Conservation (phyloP, 2,113 vertebrate species). For the Ancistrus triradiatus region DNA sequence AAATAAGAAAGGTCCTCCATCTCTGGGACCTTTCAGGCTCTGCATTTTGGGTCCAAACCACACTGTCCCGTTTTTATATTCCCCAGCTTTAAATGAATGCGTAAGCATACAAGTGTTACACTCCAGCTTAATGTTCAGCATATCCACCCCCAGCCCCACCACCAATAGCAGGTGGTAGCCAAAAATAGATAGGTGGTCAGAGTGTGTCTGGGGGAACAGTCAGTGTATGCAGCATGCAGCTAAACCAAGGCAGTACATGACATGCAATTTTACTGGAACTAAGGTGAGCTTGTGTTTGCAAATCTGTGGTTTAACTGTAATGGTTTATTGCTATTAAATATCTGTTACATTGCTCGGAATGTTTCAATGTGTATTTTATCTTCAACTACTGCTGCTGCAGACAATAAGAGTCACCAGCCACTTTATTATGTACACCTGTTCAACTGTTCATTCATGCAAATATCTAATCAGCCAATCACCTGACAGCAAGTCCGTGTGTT, state of each 20-base stretch:
- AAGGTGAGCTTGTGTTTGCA: slow-evolving; percentile 49
- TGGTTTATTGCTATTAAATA: not conserved
- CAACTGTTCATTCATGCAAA: no score
- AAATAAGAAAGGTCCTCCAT: no score
- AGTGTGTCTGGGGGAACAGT: slow-evolving; percentile 1
- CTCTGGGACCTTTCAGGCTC: no score
- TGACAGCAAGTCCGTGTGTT: no score
- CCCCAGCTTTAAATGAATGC: not conserved
- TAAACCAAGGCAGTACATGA: slow-evolving; percentile 30
- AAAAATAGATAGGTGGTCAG: slow-evolving; percentile 35
- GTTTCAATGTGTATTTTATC: not conserved
- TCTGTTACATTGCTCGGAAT: not conserved
- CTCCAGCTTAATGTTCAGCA: slow-evolving; percentile 10
- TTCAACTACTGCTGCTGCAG: not conserved
- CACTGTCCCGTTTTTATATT: no score
- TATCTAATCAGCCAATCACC: no score
- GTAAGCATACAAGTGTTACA: not conserved
- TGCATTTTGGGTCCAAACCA: no score
- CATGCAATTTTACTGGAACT: slow-evolving; percentile 39
- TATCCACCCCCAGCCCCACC: no score
- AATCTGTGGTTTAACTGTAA: slow-evolving; percentile 31
- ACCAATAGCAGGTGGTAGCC: slow-evolving; percentile 38
- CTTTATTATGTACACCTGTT: no score
- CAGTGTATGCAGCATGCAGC: slow-evolving; percentile 14
- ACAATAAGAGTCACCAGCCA: no score